Evolutionary conservation across 2,888 invertebrate species (phyloP).

Genomic region (Rosalia funebris): DNA sequence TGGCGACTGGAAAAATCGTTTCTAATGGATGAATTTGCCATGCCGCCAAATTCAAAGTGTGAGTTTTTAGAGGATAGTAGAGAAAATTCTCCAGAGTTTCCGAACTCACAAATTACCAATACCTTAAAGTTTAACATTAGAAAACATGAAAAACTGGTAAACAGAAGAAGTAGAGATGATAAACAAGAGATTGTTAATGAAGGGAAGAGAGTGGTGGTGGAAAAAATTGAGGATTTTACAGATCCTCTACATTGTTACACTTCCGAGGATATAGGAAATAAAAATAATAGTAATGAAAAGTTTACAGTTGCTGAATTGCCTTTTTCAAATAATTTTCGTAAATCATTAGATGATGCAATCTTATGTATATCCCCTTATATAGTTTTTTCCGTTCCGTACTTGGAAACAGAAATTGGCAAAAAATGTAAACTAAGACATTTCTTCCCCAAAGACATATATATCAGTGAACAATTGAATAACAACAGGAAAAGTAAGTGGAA

Average conservation of each 20-base stretch:
- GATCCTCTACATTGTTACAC: conserved; percentile 76
- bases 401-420: conserved; percentile 86
- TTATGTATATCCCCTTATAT: conserved; percentile 89
- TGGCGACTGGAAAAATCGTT: conserved; percentile 93
- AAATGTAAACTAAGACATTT: conserved; percentile 78
- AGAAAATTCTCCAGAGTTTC: conserved; percentile 57
- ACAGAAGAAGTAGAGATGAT: conserved; percentile 10
- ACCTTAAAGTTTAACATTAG: not conserved
- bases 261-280: conserved; percentile 41
- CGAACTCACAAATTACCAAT: conserved; percentile 31
- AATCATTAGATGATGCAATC: conserved; percentile 77
- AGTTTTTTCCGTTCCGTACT: conserved; percentile 84
- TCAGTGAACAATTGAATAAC: conserved; percentile 70
- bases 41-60: conserved; percentile 71
- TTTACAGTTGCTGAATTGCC: conserved; percentile 70
- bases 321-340: conserved; percentile 75
- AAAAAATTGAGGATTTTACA: conserved; percentile 79
- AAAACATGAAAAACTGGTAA: conserved; percentile 7
- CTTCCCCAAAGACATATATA: conserved; percentile 79
- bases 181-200: conserved; percentile 43
- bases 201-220: conserved; percentile 63
- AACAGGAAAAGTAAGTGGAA: conserved; percentile 48
- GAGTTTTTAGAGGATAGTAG: conserved; percentile 63
- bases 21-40: conserved; percentile 86
- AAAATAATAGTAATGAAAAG: conserved; percentile 29